Percentiles rank a stretch among this genome's conserved stretches.
Conservation (phyloP, 2,113 vertebrate genomes). For the Caracal caracal region DNA sequence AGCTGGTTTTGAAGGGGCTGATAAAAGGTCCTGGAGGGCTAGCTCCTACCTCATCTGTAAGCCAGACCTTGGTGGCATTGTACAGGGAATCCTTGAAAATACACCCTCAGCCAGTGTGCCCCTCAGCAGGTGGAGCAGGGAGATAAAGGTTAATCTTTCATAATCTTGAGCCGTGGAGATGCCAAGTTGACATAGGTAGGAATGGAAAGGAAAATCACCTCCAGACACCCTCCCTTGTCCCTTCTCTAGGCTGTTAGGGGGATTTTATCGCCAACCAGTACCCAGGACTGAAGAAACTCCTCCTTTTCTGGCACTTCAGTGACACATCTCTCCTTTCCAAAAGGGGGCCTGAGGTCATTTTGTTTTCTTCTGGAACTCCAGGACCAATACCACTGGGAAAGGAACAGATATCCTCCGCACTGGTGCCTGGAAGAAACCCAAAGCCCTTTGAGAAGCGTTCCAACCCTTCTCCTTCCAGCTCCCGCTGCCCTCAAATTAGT, state of each 20-base stretch:
- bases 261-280: neutral
- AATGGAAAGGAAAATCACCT: neutral
- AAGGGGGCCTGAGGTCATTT: neutral
- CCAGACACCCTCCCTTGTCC: neutral
- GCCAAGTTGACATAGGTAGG: neutral
- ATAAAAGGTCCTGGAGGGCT: neutral
- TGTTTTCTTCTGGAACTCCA: neutral
- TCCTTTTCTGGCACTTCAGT: neutral
- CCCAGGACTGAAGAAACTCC: neutral
- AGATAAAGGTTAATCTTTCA: neutral
- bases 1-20: neutral
- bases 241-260: neutral
- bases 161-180: neutral
- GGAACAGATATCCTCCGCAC: neutral
- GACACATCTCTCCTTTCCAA: neutral
- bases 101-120: neutral
- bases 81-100: neutral
- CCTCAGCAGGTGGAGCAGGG: neutral
- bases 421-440: neutral
- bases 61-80: neutral
- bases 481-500: neutral
- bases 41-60: neutral
- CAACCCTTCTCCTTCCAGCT: neutral
- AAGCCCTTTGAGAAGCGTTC: neutral
- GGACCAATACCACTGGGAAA: neutral